A percentile compares a stretch with the other conserved stretches of the same genome.
Evolutionary conservation across 2,797 vertebrate genomes (phyloP).

Genomic region (Buceros bicornis): DNA sequence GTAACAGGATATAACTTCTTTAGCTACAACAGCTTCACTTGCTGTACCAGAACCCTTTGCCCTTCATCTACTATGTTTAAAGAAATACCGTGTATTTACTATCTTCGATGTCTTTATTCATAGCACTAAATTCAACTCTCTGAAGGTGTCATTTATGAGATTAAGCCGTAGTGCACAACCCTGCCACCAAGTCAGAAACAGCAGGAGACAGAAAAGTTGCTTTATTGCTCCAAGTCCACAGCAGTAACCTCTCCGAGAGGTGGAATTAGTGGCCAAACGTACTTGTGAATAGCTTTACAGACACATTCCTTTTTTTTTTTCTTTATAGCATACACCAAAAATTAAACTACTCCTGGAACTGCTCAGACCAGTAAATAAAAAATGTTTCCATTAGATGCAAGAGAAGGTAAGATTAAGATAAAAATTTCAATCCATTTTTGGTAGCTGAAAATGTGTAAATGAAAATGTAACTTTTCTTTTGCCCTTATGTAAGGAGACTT

Average conservation of each 20-base stretch:
- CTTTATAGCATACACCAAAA: neutral
- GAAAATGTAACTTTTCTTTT: neutral
- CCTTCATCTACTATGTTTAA: neutral
- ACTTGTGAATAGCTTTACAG: neutral
- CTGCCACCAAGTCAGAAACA: neutral
- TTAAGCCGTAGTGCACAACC: neutral
- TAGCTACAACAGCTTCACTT: neutral
- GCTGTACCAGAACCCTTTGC: neutral
- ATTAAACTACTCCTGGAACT: neutral
- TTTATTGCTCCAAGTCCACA: neutral
- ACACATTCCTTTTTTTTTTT: neutral
- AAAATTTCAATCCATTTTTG: neutral
- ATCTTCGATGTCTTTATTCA: neutral
- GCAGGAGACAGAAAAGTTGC: neutral
- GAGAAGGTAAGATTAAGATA: neutral
- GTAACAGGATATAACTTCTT: neutral
- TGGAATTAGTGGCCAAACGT: neutral
- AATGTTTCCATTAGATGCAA: neutral
- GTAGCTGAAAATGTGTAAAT: neutral
- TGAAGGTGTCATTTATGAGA: neutral
- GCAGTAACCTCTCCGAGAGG: neutral
- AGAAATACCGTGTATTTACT: neutral
- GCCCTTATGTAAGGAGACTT: neutral
- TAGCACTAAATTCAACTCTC: neutral
- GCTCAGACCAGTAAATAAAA: neutral